phyloP scores from a whole-genome alignment of 1,140 invertebrate genomes.

The Drosophila nigromelanica region DNA sequence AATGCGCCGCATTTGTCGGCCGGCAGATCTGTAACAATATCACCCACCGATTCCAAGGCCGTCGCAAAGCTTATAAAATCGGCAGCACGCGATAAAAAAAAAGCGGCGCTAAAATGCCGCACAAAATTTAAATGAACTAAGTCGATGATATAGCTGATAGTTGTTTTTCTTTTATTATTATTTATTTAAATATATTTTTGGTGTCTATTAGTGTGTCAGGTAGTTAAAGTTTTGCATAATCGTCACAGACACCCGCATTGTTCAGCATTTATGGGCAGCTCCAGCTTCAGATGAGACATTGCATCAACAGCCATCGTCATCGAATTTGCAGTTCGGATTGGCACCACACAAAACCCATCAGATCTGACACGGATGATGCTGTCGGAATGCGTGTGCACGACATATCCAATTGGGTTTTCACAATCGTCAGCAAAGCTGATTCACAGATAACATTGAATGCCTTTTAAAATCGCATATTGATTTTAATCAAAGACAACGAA shows the following conservation, averaged over 20 bases:
- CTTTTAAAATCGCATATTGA: constrained; percentile 74
- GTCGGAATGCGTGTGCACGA: constrained; percentile 50
- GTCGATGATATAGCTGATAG: constrained; percentile 14
- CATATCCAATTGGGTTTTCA: constrained; percentile 50
- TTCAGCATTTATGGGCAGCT: constrained; percentile 48
- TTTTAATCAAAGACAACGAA: constrained; percentile 37
- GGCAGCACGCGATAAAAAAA: constrained; percentile 57
- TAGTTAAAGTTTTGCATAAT: constrained; percentile 65
- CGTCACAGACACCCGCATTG: constrained; percentile 72
- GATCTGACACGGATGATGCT: constrained; percentile 12
- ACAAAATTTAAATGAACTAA: constrained; percentile 43
- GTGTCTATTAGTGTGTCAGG: constrained; percentile 18
- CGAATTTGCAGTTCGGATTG: constrained; percentile 26
- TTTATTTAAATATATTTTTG: constrained; percentile 21
- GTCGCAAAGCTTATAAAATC: neutral
- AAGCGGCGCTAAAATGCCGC: constrained; percentile 68
- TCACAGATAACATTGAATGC: constrained; percentile 57
- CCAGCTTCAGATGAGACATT: constrained; percentile 13
- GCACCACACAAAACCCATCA: neutral
- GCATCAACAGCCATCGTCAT: constrained; percentile 61
- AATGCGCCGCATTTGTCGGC: constrained; percentile 13
- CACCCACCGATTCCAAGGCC: constrained; percentile 46
- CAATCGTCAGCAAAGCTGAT: constrained; percentile 51
- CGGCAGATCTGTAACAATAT: constrained; percentile 13
- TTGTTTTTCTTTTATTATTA: constrained; percentile 7